Percentiles rank a stretch among this genome's conserved stretches.
phyloP scores from a whole-genome alignment of 1,140 invertebrate species.

The Papilio helenus region DNA sequence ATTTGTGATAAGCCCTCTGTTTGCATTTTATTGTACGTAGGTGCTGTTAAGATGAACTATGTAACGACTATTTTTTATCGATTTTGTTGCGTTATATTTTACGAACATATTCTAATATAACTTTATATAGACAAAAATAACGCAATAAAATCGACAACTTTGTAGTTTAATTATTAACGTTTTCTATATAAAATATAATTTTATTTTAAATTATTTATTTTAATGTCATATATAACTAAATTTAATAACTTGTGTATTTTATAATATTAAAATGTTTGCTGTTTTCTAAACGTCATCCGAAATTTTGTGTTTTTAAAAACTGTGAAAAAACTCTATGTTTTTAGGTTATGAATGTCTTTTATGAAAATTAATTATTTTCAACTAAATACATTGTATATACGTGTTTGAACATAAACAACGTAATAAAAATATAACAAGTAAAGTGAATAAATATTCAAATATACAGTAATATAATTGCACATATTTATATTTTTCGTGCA shows the following conservation, averaged over 20 bases:
- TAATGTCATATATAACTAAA: neutral
- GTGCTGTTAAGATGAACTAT: conserved; percentile 9
- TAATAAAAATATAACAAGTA: neutral
- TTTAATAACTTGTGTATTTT: neutral
- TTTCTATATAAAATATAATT: neutral
- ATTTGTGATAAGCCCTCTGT: too few species aligned
- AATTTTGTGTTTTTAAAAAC: too few species aligned
- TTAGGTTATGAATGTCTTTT: too few species aligned
- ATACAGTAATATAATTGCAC: too few species aligned
- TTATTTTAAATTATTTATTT: neutral
- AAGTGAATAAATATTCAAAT: too few species aligned
- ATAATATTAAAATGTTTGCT: too few species aligned
- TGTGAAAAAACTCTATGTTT: too few species aligned
- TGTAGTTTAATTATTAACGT: neutral
- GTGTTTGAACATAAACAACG: neutral
- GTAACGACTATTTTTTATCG: neutral
- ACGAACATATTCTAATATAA: neutral
- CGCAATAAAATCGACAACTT: neutral
- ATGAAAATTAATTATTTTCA: too few species aligned
- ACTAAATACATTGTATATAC: neutral
- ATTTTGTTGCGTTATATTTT: neutral
- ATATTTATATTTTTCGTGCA: neutral
- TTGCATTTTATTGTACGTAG: neutral
- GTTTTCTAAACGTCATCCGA: too few species aligned
- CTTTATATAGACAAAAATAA: neutral